Conservation (phyloP, 1,140 invertebrate species). For the Euura saliciscinereae region DNA sequence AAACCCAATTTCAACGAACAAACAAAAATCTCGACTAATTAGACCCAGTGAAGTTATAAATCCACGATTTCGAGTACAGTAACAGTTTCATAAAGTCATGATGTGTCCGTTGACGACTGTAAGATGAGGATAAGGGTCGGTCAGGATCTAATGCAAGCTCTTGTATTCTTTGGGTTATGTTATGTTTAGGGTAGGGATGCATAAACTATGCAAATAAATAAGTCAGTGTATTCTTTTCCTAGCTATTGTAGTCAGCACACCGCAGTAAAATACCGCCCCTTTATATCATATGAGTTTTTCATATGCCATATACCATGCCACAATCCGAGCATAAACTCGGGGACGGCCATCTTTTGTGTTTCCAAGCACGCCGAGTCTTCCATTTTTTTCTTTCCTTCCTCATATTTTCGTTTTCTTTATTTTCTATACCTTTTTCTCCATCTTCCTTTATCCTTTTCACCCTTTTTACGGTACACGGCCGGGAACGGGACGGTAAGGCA, state of each 20-base stretch:
- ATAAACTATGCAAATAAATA: conserved; percentile 38
- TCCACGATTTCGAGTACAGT: too few relatives aligned
- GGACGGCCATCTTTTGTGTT: conserved; percentile 17
- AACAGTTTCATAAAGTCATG: too few relatives aligned
- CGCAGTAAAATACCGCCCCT: conserved; percentile 39
- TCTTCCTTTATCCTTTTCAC: not conserved
- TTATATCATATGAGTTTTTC: conserved; percentile 43
- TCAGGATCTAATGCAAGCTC: not conserved
- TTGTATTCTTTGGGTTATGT: conserved; percentile 11
- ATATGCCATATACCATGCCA: conserved; percentile 10
- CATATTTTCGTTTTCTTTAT: not conserved
- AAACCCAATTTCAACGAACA: too few relatives aligned
- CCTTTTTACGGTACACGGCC: conserved; percentile 3
- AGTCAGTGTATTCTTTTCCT: conserved; percentile 39
- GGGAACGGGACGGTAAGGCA: not conserved
- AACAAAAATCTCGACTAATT: too few relatives aligned
- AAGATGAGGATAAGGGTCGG: too few relatives aligned
- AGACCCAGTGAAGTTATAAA: too few relatives aligned
- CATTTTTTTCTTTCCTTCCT: not conserved
- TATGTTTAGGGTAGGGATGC: conserved; percentile 2
- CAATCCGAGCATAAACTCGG: conserved; percentile 12
- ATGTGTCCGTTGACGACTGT: too few relatives aligned
- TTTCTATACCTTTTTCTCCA: not conserved
- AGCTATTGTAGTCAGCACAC: conserved; percentile 38
- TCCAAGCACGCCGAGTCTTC: conserved; percentile 4